A percentile compares a stretch with the other conserved stretches of the same genome.
Evolutionary conservation across 2,113 vertebrate genomes (phyloP).

Genomic region (Mohoua ochrocephala): DNA sequence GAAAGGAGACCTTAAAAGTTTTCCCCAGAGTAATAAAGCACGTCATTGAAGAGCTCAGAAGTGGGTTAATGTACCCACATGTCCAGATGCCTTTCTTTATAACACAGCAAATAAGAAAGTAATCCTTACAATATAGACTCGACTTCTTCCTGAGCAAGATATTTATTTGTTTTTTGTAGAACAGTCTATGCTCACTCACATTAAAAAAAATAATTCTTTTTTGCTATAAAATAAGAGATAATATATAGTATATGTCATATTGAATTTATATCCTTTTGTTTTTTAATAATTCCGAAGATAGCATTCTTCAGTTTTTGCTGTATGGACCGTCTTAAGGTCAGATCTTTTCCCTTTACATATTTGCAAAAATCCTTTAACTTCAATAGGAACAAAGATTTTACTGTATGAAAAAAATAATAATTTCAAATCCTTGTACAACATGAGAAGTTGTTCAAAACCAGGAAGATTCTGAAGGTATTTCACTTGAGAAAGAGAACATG

Average conservation of each 20-base stretch:
- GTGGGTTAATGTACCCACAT: neutral
- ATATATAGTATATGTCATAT: accelerated
- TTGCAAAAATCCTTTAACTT: neutral
- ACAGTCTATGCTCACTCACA: neutral
- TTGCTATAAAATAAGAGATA: neutral
- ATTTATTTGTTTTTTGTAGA: neutral
- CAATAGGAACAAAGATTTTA: neutral
- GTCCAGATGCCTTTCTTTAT: neutral
- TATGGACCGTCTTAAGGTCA: neutral
- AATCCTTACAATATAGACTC: neutral
- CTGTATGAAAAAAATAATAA: neutral
- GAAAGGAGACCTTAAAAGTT: neutral
- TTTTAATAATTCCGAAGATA: neutral
- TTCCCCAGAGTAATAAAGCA: neutral
- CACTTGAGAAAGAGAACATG: neutral
- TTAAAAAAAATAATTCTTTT: neutral
- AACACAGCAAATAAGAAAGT: neutral
- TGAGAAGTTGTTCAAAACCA: neutral
- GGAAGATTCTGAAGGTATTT: neutral
- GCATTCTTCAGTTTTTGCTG: neutral
- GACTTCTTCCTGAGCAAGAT: neutral
- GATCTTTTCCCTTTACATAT: neutral
- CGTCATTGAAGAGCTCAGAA: neutral
- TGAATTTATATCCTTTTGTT: neutral
- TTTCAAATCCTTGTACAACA: neutral